Conservation (phyloP, 2,888 invertebrate species). For the Acrobeloides nanus region DNA sequence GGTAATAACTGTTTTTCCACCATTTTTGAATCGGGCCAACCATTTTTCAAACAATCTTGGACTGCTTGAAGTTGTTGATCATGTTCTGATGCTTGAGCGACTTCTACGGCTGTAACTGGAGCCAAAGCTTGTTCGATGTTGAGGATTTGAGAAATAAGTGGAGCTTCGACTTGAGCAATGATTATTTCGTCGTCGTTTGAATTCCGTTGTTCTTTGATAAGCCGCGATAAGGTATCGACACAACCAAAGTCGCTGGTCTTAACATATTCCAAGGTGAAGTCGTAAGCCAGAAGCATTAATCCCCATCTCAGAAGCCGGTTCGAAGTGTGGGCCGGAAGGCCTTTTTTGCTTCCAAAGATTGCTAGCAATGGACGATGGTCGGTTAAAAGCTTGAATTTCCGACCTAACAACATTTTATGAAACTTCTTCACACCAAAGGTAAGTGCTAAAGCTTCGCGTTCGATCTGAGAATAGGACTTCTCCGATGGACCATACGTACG, state of each 20-base stretch:
- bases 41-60: neutral
- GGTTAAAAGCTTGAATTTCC: conserved; percentile 52
- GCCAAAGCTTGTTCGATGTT: too few species aligned
- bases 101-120: too few species aligned
- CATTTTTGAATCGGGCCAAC: neutral
- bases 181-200: neutral
- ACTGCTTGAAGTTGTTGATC: too few species aligned
- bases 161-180: too few species aligned
- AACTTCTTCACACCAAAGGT: conserved; percentile 55
- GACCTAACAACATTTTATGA: conserved; percentile 54
- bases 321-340: conserved; percentile 39
- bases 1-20: neutral
- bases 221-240: conserved; percentile 50
- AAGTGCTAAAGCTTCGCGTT: conserved; percentile 53
- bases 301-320: conserved; percentile 45
- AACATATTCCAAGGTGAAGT: conserved; percentile 47
- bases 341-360: conserved; percentile 28
- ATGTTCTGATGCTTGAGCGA: too few species aligned
- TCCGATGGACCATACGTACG: conserved; percentile 22
- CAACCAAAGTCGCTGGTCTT: conserved; percentile 43
- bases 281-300: conserved; percentile 48
- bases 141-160: too few species aligned
- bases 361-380: conserved; percentile 51
- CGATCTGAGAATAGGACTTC: conserved; percentile 31
- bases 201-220: conserved; percentile 15